Percentiles rank a stretch among this genome's conserved stretches.
Conservation (phyloP, 2,797 vertebrate species). For the Crenuchus spilurus region DNA sequence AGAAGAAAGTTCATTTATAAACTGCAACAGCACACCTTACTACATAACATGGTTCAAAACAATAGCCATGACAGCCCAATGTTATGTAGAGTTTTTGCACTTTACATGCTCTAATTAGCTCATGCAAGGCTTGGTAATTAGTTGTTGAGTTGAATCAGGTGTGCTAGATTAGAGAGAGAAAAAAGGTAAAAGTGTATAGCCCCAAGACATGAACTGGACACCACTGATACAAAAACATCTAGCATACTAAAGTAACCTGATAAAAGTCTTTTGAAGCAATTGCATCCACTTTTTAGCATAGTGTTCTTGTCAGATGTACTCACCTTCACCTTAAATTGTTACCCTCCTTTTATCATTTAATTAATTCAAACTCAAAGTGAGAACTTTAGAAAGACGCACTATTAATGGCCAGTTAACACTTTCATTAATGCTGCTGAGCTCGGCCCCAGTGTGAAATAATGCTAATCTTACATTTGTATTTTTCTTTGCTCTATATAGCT, state of each 20-base stretch:
- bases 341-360: neutral
- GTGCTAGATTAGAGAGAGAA: neutral
- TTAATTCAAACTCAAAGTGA: neutral
- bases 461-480: neutral
- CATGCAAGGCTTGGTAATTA: neutral
- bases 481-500: slow-evolving; percentile 31
- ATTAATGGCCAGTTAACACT: neutral
- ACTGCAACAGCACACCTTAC: neutral
- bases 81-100: neutral
- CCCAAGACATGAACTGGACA: neutral
- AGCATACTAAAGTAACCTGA: neutral
- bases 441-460: slow-evolving; percentile 3
- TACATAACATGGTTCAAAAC: neutral
- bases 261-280: neutral
- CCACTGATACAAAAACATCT: neutral
- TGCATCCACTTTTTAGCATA: neutral
- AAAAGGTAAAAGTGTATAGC: too few relatives aligned
- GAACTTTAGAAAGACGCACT: neutral
- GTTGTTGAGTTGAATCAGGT: neutral
- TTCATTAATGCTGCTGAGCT: neutral
- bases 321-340: neutral
- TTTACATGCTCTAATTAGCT: neutral
- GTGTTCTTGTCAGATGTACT: neutral
- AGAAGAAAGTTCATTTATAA: neutral
- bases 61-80: neutral